Evolutionary conservation across 2,888 invertebrate species (phyloP), one percentile per base, ranked within the genome.

Genomic region (Odontomyia ornata): DNA sequence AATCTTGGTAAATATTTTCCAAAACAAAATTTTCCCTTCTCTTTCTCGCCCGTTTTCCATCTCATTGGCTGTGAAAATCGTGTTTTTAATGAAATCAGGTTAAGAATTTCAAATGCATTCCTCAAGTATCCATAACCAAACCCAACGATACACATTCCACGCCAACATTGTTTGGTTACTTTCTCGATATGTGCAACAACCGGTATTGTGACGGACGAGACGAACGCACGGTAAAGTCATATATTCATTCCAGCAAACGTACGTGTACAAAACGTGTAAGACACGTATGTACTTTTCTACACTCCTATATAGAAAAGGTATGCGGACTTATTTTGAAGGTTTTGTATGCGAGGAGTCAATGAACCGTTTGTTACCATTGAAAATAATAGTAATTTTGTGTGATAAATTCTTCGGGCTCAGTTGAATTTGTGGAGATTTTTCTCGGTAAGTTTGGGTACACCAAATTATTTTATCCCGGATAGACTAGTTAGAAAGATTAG

Each of bases 21-120:
- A 36, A 36, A 36, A 36, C 36, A 36, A 36, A 36, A 3, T 36
- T 36, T 3, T 36, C 36, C 9, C 9, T 36, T 36, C 9, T 9
- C 36, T 36, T 36, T 36, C 36, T 36, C 36, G 3, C 9, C 9
- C 3, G 3, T 36, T 36, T 36, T 36, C 9, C 36, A 36, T n/a
- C n/a, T n/a, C n/a, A n/a, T n/a, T 9, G 36, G 36, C 36, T 36
- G 36, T 36, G 36, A 9, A 36, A 36, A 36, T 36, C 36, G 3
- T 36, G 36, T 36, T 36, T 3, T 36, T 36, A n/a, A 36, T 36
- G 28, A 64, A 64, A 64, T 64, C 28, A 64, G 64, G 64, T 64
- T 28, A 64, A 64, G 64, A 64, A 64, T 64, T 25, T 30, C 25
- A 28, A 64, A 28, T 28, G 64, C 64, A 64, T 64, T 64, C 64